Evolutionary conservation across 2,888 invertebrate species (phyloP), one percentile per base, ranked within the genome.

Genomic region (Junonia oenone): DNA sequence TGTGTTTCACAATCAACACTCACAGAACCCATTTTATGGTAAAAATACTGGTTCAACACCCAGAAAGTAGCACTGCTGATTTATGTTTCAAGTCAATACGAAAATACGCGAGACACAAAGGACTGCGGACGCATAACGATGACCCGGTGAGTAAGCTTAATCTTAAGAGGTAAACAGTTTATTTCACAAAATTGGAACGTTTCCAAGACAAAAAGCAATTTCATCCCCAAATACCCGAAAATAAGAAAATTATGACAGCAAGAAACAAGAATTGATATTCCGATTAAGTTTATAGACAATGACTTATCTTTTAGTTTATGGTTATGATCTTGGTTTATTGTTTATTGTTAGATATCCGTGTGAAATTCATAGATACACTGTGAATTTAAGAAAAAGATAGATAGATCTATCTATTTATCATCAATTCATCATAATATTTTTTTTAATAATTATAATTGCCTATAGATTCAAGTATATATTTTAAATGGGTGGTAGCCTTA

Each of bases 1-100:
- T 72, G 73, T 1, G 56, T 27, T 4, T 68, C 72, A 48, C 62
- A 66, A 52, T 75, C 79, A 27, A 68, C 66, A 54, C 70, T 67
- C 50, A 72, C 51, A 19, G 77, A 70, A 31, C 69, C 79, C 86
- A 87, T 87, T 73, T 72, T 74, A 50, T 57, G 55, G 52, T 38
- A 59, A 63, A 67, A 66, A 52, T 45, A 49, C 17, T 31, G 22
- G 27, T 29, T 47, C 33, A 53, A 57, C 58, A 43, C 43, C 13
- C 43, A 43, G 11, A 13, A 19, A 13, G n/a, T 13, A 64, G 63
- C 17, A 46, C 33, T 47, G 13, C 31, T 15, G 31, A 29, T 45
- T 26, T 61, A 51, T 55, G n/a, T 48, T 45, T 38, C 26, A 45
- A 56, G 56, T 50, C 50, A 47, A 14, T 48, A 56, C 55, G 47